Conservation (phyloP, 1,140 invertebrate genomes). For the Achatina immaculata region DNA sequence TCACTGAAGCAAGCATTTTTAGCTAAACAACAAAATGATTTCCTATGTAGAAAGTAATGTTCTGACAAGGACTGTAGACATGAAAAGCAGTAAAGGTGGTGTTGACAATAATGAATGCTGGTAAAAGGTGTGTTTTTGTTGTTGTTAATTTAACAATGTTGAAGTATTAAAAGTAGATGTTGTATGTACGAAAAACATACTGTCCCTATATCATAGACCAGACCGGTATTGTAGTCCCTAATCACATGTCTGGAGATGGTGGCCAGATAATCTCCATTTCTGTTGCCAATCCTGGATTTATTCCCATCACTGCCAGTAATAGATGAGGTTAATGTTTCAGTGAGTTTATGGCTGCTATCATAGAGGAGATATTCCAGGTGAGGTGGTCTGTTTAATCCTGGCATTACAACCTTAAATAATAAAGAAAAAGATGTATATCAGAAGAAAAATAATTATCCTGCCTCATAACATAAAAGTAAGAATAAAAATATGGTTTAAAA, state of each 20-base stretch:
- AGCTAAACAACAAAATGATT: no score
- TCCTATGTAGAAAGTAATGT: background rate
- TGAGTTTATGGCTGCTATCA: conserved; percentile 1
- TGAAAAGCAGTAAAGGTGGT: background rate
- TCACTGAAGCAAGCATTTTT: no score
- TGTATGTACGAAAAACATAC: background rate
- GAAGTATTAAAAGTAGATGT: background rate
- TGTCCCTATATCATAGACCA: background rate
- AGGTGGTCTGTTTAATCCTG: background rate
- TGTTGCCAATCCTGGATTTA: background rate
- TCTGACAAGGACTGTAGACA: no score
- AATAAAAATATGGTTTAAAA: background rate
- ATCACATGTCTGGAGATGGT: background rate
- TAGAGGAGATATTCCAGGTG: conserved; percentile 11
- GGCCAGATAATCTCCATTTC: background rate
- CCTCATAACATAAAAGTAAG: background rate
- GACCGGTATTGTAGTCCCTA: background rate
- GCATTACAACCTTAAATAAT: background rate
- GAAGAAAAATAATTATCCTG: background rate
- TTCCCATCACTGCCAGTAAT: background rate
- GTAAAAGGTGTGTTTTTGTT: no score
- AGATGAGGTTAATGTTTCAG: background rate
- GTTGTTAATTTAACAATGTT: no score
- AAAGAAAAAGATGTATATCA: background rate
- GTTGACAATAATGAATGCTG: background rate